Evolutionary conservation across 2,113 vertebrate genomes (phyloP).

Genomic region (Centropus bengalensis): DNA sequence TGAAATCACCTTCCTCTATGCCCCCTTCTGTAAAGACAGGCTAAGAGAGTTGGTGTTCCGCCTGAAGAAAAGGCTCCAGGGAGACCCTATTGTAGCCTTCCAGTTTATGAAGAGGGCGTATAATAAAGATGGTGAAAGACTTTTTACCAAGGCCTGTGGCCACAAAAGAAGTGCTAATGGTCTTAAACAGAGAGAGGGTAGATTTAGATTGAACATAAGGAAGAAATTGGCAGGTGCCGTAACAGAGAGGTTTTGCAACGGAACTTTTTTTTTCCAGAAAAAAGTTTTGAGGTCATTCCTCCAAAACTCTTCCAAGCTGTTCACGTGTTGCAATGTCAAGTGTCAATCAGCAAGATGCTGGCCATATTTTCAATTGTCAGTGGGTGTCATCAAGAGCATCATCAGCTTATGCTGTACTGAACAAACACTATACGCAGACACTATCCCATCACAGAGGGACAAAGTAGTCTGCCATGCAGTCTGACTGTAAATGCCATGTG

Average conservation of each 20-base stretch:
- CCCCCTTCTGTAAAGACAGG: background rate
- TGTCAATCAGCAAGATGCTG: background rate
- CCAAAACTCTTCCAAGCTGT: background rate
- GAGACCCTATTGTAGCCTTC: background rate
- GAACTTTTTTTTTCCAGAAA: background rate
- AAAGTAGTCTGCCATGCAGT: background rate
- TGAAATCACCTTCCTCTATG: background rate
- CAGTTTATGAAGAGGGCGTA: background rate
- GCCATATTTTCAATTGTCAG: background rate
- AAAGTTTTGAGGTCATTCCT: background rate
- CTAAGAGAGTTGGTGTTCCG: background rate
- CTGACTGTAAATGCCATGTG: background rate
- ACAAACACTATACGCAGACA: background rate
- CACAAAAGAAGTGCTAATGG: background rate
- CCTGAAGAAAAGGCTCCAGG: background rate
- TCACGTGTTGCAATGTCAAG: background rate
- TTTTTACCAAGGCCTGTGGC: background rate
- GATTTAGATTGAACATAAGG: background rate
- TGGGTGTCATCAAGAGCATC: background rate
- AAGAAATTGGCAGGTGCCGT: background rate
- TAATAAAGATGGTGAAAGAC: background rate
- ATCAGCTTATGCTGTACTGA: background rate
- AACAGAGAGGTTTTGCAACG: background rate
- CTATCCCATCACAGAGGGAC: background rate
- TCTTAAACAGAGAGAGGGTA: background rate